Evolutionary conservation across 2,888 invertebrate genomes (phyloP).

Genomic region (Dorcus hopei): DNA sequence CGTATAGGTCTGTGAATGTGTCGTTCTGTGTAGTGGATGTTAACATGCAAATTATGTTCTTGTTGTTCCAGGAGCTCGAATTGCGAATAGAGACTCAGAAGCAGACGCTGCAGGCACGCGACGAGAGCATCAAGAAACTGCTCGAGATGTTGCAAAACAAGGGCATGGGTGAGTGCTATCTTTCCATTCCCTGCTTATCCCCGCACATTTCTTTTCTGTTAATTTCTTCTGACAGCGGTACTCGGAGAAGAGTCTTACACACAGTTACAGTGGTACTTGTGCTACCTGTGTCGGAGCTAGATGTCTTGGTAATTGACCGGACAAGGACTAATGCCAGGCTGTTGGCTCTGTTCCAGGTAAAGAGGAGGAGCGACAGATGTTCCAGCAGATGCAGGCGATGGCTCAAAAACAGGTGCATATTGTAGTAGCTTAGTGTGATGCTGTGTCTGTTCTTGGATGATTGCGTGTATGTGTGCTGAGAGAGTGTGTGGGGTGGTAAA

Average conservation of each 20-base stretch:
- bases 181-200: slow-evolving; percentile 18
- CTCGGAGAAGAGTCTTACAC: slow-evolving; percentile 24
- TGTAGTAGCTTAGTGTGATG: slow-evolving; percentile 12
- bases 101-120: slow-evolving; percentile 92
- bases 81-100: slow-evolving; percentile 96
- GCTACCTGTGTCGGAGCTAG: slow-evolving; percentile 15
- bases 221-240: slow-evolving; percentile 11
- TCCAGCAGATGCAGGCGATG: slow-evolving; percentile 95
- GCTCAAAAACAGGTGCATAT: slow-evolving; percentile 89
- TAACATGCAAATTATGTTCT: neutral
- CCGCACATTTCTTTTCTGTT: slow-evolving; percentile 15
- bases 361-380: slow-evolving; percentile 94
- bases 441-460: slow-evolving; percentile 2
- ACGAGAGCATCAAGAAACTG: slow-evolving; percentile 97
- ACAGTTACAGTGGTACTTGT: slow-evolving; percentile 38
- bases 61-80: slow-evolving; percentile 77
- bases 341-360: slow-evolving; percentile 71
- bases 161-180: slow-evolving; percentile 79
- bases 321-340: slow-evolving; percentile 42
- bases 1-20: no score
- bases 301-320: slow-evolving; percentile 12
- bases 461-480: slow-evolving; percentile 10
- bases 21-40: neutral
- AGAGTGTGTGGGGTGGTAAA: slow-evolving; percentile 29
- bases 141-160: slow-evolving; percentile 98